Conservation (phyloP, 2,888 invertebrate genomes). For the Calliphora vomitoria region DNA sequence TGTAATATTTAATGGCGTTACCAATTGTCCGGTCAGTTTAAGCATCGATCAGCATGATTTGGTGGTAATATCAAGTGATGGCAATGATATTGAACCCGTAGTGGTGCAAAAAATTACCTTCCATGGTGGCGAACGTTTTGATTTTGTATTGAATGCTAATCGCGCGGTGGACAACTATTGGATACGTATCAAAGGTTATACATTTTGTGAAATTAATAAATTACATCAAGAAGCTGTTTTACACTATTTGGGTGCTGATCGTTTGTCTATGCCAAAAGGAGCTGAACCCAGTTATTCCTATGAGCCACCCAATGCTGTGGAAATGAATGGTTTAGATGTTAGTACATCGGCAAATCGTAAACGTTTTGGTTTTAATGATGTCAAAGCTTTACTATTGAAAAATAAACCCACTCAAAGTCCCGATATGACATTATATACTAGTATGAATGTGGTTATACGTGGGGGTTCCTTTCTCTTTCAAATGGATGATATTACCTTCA, state of each 20-base stretch:
- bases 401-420: slow-evolving; percentile 74
- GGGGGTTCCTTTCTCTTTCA: slow-evolving; percentile 79
- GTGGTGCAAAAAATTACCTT: slow-evolving; percentile 80
- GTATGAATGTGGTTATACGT: slow-evolving; percentile 77
- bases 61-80: slow-evolving; percentile 80
- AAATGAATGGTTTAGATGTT: slow-evolving; percentile 79
- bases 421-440: slow-evolving; percentile 79
- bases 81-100: slow-evolving; percentile 81
- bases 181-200: slow-evolving; percentile 81
- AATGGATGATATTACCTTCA: slow-evolving; percentile 81
- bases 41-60: slow-evolving; percentile 80
- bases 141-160: slow-evolving; percentile 81
- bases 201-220: slow-evolving; percentile 78
- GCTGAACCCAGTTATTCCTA: slow-evolving; percentile 78
- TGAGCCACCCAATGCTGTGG: slow-evolving; percentile 76
- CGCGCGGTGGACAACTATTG: slow-evolving; percentile 80
- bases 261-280: slow-evolving; percentile 74
- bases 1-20: slow-evolving; percentile 81
- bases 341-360: slow-evolving; percentile 63
- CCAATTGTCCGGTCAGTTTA: slow-evolving; percentile 81
- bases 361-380: slow-evolving; percentile 75
- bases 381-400: slow-evolving; percentile 74
- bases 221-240: slow-evolving; percentile 81
- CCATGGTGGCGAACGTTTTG: slow-evolving; percentile 81
- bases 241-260: slow-evolving; percentile 79